These are phyloP conservation scores for Tragelaphus scriptus DNA, from an alignment of 2,113 vertebrate species.

Conservation along the genomic window DNA sequence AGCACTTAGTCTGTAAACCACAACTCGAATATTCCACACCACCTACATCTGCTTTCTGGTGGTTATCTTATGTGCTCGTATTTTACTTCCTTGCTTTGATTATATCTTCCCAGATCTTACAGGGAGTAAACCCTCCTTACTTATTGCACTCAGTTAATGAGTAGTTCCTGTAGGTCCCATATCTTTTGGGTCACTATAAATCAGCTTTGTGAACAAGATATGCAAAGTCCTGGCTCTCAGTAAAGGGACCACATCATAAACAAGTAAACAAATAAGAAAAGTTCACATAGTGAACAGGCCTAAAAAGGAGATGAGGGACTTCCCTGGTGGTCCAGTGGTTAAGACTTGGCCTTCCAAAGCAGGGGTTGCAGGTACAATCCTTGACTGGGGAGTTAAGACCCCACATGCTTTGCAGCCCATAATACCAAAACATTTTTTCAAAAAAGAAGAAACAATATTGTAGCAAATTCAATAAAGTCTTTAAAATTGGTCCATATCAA, in stretches of 20 bases:
- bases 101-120: background rate
- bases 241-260: background rate
- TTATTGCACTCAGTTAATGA: background rate
- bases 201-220: background rate
- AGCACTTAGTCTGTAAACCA: background rate
- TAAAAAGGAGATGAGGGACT: background rate
- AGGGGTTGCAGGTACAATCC: background rate
- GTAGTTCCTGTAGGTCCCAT: fast-evolving
- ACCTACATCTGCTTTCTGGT: background rate
- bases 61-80: background rate
- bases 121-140: background rate
- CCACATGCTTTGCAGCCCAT: background rate
- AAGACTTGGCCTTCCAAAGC: background rate
- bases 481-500: background rate
- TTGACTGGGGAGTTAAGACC: background rate
- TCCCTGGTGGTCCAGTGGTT: background rate
- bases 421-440: background rate
- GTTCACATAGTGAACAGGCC: background rate
- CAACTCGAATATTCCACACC: background rate
- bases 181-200: background rate
- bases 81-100: background rate
- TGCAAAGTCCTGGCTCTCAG: background rate
- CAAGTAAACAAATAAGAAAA: background rate
- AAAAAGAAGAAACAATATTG: background rate
- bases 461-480: background rate